A percentile compares a stretch with the other conserved stretches of the same genome.
Conservation (phyloP, 2,113 vertebrate species). For the Megaceryle maxima region DNA sequence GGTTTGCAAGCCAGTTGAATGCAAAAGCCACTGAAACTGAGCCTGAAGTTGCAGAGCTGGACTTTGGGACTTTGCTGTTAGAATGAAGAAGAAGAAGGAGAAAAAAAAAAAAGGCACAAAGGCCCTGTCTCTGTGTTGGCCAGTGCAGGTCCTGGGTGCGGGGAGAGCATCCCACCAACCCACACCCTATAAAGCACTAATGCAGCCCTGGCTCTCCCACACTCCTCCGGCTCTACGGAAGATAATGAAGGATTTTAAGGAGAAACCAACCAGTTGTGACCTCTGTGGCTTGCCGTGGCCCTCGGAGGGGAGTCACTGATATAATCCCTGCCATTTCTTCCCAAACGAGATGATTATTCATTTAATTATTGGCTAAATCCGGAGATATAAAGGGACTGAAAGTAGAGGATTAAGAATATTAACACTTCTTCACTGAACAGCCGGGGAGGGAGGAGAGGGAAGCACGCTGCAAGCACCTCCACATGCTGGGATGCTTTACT, state of each 20-base stretch:
- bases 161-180: no score
- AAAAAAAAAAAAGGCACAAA: no score
- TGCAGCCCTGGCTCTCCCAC: not conserved
- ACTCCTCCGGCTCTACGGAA: not conserved
- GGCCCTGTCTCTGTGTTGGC: not conserved
- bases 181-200: not conserved
- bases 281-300: not conserved
- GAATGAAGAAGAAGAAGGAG: not conserved
- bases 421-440: not conserved
- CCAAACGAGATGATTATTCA: constrained; percentile 15
- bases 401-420: not conserved
- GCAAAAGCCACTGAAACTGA: not conserved
- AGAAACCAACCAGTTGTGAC: not conserved
- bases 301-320: not conserved
- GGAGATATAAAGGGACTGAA: not conserved
- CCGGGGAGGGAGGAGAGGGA: not conserved
- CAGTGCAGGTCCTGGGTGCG: no score
- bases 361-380: not conserved
- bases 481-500: not conserved
- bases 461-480: not conserved
- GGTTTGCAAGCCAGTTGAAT: not conserved
- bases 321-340: constrained; percentile 6
- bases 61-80: not conserved
- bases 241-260: not conserved
- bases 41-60: not conserved